Conservation (phyloP, 1,140 invertebrate genomes). For the Scaptomyza montana region DNA sequence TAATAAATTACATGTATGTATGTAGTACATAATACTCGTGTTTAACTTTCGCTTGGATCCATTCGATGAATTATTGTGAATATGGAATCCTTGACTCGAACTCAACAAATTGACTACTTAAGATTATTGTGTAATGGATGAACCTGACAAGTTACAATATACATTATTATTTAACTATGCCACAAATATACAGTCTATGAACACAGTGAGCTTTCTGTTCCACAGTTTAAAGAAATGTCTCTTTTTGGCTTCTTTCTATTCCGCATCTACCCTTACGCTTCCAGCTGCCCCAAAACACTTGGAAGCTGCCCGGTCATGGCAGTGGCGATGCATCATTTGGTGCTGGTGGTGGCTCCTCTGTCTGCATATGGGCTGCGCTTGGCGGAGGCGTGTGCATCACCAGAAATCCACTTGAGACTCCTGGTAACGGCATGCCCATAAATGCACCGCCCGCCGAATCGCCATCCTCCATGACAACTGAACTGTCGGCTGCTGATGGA, state of each 20-base stretch:
- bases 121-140: slow-evolving; percentile 35
- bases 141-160: too few species aligned
- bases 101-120: slow-evolving; percentile 78
- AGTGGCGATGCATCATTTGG: slow-evolving; percentile 67
- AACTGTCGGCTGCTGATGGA: slow-evolving; percentile 92
- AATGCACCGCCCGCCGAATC: slow-evolving; percentile 60
- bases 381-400: slow-evolving; percentile 33
- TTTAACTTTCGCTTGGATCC: slow-evolving; percentile 29
- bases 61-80: slow-evolving; percentile 7
- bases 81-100: slow-evolving; percentile 15
- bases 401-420: slow-evolving; percentile 68
- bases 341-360: slow-evolving; percentile 68
- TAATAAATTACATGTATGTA: slow-evolving; percentile 48
- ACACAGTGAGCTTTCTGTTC: slow-evolving; percentile 74
- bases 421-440: slow-evolving; percentile 70
- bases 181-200: slow-evolving; percentile 68
- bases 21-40: slow-evolving; percentile 63
- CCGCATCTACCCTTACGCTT: slow-evolving; percentile 8
- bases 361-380: slow-evolving; percentile 34
- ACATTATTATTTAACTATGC: slow-evolving; percentile 31
- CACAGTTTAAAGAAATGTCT: slow-evolving; percentile 56
- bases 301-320: slow-evolving; percentile 49
- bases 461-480: slow-evolving; percentile 89
- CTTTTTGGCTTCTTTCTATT: slow-evolving; percentile 41
- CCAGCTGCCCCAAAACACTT: slow-evolving; percentile 55